Conservation (phyloP, 2,113 vertebrate genomes). For the Scomber scombrus region DNA sequence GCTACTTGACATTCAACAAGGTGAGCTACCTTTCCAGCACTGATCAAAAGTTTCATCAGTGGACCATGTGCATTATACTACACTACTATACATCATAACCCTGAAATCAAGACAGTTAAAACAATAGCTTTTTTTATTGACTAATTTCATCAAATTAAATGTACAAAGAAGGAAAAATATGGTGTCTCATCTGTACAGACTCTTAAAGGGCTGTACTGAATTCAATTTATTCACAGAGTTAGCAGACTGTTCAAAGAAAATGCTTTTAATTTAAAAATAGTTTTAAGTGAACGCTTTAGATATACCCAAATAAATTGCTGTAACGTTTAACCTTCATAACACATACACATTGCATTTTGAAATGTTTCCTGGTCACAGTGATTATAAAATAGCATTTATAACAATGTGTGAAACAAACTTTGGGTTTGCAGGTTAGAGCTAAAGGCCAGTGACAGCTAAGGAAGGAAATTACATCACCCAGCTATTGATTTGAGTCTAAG, state of each 20-base stretch:
- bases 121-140: conserved; percentile 38
- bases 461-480: not conserved
- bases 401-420: not conserved
- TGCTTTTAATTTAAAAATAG: not conserved
- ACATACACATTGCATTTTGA: not conserved
- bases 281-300: not conserved
- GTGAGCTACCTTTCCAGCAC: not conserved
- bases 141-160: not conserved
- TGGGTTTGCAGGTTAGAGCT: too few species aligned
- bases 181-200: conserved; percentile 7
- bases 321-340: not conserved
- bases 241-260: not conserved
- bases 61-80: too few species aligned
- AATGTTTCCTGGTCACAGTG: not conserved
- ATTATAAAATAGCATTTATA: conserved; percentile 1
- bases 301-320: not conserved
- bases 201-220: not conserved
- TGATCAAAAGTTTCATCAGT: too few species aligned
- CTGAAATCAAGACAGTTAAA: conserved; percentile 14
- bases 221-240: not conserved
- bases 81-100: not conserved
- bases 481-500: too few species aligned
- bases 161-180: conserved; percentile 26
- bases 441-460: not conserved
- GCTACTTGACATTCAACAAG: too few species aligned